These are phyloP conservation scores for Morpho helenor DNA, from an alignment of 2,888 invertebrate species.

Conservation along the genomic window DNA sequence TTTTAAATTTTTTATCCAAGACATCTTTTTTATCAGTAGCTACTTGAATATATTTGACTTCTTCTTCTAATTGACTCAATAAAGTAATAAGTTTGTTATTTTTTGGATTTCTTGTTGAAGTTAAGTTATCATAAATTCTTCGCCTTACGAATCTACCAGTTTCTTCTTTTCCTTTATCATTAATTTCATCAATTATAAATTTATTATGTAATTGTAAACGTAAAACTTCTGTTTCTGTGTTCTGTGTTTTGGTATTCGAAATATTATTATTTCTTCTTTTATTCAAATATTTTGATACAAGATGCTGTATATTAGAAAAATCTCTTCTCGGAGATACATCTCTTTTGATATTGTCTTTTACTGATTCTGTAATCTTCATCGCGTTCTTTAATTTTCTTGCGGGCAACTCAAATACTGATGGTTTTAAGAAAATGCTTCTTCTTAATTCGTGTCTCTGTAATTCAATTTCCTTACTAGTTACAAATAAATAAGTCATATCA, in stretches of 20 bases:
- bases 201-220: not conserved
- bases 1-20: slow-evolving; percentile 53
- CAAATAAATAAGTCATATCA: too few relatives aligned
- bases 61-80: slow-evolving; percentile 50
- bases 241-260: not conserved
- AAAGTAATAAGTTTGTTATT: slow-evolving; percentile 42
- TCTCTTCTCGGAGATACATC: slow-evolving; percentile 50
- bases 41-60: slow-evolving; percentile 49
- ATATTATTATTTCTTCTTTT: slow-evolving; percentile 21
- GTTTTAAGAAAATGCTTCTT: slow-evolving; percentile 28
- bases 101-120: not conserved
- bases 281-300: slow-evolving; percentile 40
- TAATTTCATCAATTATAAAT: not conserved
- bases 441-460: slow-evolving; percentile 23
- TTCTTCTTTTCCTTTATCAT: not conserved
- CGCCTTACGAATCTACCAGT: not conserved
- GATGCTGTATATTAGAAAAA: slow-evolving; percentile 40
- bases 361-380: slow-evolving; percentile 1
- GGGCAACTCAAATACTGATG: slow-evolving; percentile 27
- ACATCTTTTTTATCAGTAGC: slow-evolving; percentile 45
- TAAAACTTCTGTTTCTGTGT: not conserved
- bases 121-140: not conserved
- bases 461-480: not conserved
- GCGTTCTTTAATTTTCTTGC: slow-evolving; percentile 6
- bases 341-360: slow-evolving; percentile 27